These are phyloP conservation scores for Sternarchorhynchus goeldii DNA, from an alignment of 2,797 vertebrate species.

Conservation along the genomic window DNA sequence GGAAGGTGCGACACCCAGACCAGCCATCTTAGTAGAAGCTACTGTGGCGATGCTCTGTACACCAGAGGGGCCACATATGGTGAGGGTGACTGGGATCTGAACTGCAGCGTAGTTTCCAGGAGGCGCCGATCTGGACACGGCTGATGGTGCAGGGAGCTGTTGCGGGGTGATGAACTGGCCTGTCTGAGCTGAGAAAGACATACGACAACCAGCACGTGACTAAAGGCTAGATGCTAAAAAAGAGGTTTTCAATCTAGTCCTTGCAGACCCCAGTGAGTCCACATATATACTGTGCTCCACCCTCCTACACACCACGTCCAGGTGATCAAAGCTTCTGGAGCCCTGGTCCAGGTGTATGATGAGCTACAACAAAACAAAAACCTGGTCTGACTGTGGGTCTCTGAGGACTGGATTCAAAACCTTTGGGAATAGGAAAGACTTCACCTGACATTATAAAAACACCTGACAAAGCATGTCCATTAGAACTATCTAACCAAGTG, in stretches of 20 bases:
- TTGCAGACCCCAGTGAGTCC: too few species aligned
- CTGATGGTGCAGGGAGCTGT: conserved; percentile 76
- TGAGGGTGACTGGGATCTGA: conserved; percentile 78
- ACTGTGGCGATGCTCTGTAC: conserved; percentile 72
- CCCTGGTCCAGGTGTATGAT: too few species aligned
- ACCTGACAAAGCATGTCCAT: background rate
- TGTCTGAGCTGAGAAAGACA: conserved; percentile 34
- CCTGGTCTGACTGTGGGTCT: too few species aligned
- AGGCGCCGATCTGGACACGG: conserved; percentile 23
- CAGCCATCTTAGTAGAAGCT: conserved; percentile 67
- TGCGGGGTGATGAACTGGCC: conserved; percentile 64
- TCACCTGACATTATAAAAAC: background rate
- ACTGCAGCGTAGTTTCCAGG: conserved; percentile 78
- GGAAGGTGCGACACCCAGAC: conserved; percentile 33
- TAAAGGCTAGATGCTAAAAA: background rate
- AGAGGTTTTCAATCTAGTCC: too few species aligned
- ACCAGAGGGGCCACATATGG: conserved; percentile 76
- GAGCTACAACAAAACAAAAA: background rate
- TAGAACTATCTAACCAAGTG: background rate
- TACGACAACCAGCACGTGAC: background rate
- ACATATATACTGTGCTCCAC: too few species aligned
- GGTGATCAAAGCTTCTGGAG: too few species aligned
- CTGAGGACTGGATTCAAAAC: too few species aligned
- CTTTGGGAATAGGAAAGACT: too few species aligned
- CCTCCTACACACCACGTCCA: too few species aligned